Evolutionary conservation across 1,140 invertebrate species (phyloP), one percentile per base, ranked within the genome.

Genomic region (Apis dorsata): DNA sequence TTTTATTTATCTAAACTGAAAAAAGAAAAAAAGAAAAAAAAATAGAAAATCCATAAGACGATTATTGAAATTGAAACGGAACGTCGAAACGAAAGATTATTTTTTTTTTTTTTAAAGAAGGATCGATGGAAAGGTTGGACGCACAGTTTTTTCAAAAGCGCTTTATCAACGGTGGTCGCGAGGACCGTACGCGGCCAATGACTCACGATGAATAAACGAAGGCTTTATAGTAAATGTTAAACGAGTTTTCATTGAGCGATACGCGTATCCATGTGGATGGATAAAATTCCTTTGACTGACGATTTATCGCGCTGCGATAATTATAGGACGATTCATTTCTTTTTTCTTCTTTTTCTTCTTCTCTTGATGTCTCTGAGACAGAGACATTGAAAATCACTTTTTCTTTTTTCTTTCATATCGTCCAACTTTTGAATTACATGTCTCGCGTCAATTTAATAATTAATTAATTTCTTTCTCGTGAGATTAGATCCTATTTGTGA

Each of bases 161-260:
- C 70, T 69, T 62, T 59, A 79, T 80, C 63, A 15, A 11, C 24
- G 44, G 7, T 55, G 13, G 51, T 21, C 19, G 28, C 63, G 9
- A 70, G 68, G n/a, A 66, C 17, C 53, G 57, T 82, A 28, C 66
- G 28, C 24, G 78, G 71, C 63, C 77, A 84, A 69, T 74, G 78
- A 74, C 49, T 73, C 60, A 57, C 69, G 24, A 69, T 51, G 60
- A 78, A 75, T 60, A 84, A 84, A 79, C 62, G 55, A 68, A 74
- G 44, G 49, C 57, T 74, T 84, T 81, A 62, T 81, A 69, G 49
- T 68, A 81, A 66, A 73, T 71, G 62, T 66, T 74, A 21, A 80
- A 84, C 57, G 63, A 81, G 63, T 24, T 81, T 66, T 84, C 78
- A 80, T 83, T 74, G 74, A 83, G 62, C 68, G 69, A 81, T 68